A percentile compares a stretch with the other conserved stretches of the same genome.
Conservation (phyloP, 2,888 invertebrate species). For the Nomada lathburiana region DNA sequence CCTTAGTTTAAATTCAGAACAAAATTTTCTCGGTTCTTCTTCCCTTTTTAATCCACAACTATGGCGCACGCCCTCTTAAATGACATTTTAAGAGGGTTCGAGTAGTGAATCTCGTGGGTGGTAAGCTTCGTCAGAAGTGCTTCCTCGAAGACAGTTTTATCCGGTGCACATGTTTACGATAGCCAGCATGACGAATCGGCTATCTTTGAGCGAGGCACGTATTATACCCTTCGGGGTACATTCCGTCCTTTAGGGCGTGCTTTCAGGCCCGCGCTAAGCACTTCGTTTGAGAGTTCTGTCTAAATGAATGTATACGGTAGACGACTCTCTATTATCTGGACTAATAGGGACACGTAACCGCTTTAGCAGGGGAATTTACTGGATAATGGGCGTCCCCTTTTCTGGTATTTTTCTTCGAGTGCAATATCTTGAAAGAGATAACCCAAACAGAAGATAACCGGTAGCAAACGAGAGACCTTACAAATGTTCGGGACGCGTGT, state of each 20-base stretch:
- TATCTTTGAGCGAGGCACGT: constrained; percentile 34
- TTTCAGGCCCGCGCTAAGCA: constrained; percentile 22
- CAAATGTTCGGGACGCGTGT: no score
- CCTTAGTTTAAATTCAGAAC: constrained; percentile 64
- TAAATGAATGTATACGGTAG: constrained; percentile 11
- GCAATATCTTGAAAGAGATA: neutral
- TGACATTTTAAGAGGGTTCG: neutral
- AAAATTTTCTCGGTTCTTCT: neutral
- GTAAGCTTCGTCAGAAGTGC: constrained; percentile 8
- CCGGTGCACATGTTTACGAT: constrained; percentile 38
- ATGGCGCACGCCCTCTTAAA: neutral
- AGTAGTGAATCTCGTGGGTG: neutral
- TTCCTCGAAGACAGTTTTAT: constrained; percentile 22
- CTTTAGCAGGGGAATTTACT: constrained; percentile 6
- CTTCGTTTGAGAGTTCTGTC: neutral
- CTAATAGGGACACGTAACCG: constrained; percentile 34
- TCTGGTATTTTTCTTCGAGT: neutral
- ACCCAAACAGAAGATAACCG: neutral
- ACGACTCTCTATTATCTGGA: constrained; percentile 16
- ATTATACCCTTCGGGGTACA: constrained; percentile 3
- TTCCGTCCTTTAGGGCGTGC: constrained; percentile 9
- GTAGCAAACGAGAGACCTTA: no score
- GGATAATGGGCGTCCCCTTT: neutral
- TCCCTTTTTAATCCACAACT: neutral
- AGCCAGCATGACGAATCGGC: constrained; percentile 38